phyloP scores from a whole-genome alignment of 2,113 vertebrate genomes.

The Sinosuthora webbiana region DNA sequence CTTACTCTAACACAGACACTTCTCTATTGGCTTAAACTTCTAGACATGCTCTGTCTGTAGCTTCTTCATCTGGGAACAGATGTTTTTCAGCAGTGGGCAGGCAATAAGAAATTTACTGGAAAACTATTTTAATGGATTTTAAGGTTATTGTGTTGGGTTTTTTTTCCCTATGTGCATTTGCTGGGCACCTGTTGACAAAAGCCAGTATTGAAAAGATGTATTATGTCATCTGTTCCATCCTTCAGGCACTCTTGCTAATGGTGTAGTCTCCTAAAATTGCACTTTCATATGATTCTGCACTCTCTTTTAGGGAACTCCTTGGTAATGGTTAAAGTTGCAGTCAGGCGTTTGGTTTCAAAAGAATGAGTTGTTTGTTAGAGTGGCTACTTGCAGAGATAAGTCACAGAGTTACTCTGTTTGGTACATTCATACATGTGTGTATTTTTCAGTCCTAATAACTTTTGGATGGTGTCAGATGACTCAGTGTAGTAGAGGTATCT shows the following conservation, averaged over 20 bases:
- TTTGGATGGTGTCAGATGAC: neutral
- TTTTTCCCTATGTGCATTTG: neutral
- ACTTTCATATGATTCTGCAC: neutral
- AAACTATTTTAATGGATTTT: constrained; percentile 11
- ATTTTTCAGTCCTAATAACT: neutral
- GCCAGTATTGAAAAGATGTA: neutral
- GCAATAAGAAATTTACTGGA: neutral
- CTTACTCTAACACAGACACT: rapidly evolving
- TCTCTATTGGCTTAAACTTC: neutral
- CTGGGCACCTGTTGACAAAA: constrained; percentile 40
- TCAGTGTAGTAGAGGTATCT: neutral
- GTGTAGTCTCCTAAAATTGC: neutral
- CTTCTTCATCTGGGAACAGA: constrained; percentile 2
- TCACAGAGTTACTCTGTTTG: neutral
- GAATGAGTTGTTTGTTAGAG: neutral
- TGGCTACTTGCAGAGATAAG: neutral
- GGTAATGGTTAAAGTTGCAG: neutral
- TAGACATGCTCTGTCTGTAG: neutral
- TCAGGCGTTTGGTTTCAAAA: neutral
- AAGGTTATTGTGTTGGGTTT: neutral
- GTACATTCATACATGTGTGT: neutral
- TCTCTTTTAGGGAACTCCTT: neutral
- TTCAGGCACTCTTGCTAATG: neutral
- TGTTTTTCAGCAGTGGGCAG: constrained; percentile 23
- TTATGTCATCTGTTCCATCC: constrained; percentile 5